These are phyloP conservation scores for Ia io DNA, from an alignment of 2,113 vertebrate species.

Conservation along the genomic window DNA sequence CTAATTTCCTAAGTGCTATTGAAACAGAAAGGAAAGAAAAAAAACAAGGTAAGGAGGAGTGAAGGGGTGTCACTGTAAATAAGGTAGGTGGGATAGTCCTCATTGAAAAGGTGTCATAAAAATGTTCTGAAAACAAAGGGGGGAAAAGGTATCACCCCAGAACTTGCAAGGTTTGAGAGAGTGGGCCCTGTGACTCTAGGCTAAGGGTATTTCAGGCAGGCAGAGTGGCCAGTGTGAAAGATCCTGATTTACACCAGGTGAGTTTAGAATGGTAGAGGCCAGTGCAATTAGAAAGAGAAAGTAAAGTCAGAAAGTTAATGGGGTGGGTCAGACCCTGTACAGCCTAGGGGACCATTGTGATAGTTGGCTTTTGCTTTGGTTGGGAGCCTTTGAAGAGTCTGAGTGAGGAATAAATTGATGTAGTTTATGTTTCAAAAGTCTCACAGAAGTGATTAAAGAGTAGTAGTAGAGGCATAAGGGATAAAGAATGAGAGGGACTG, in stretches of 20 bases:
- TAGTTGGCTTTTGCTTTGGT: neutral
- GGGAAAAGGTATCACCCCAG: neutral
- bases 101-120: neutral
- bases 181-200: neutral
- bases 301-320: neutral
- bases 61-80: neutral
- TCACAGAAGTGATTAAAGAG: neutral
- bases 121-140: neutral
- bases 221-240: neutral
- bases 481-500: neutral
- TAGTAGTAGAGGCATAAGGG: neutral
- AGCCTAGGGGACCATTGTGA: neutral
- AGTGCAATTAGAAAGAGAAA: neutral
- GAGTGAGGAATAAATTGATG: neutral
- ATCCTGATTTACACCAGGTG: neutral
- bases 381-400: neutral
- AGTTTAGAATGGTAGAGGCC: neutral
- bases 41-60: neutral
- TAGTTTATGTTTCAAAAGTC: neutral
- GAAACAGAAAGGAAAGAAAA: neutral
- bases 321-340: neutral
- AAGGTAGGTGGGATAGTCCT: neutral
- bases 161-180: neutral
- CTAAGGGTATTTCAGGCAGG: neutral
- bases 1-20: neutral